Conservation (phyloP, 2,797 vertebrate species). For the Vespertilio murinus region DNA sequence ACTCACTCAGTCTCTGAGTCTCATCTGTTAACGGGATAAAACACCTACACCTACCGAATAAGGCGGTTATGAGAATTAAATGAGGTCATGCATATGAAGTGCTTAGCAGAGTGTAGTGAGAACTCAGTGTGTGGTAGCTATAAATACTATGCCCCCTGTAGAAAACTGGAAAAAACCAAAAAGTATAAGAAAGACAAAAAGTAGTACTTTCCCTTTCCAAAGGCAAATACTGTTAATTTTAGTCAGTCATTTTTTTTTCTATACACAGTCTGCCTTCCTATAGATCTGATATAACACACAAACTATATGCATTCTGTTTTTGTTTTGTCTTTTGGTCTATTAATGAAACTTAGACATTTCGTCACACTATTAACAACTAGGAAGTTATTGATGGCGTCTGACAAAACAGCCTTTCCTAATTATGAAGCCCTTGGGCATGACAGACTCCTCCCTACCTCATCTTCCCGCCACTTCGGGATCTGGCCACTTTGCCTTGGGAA, state of each 20-base stretch:
- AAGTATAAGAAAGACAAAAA: neutral
- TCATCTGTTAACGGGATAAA: conserved; percentile 18
- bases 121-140: neutral
- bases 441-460: neutral
- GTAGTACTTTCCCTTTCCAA: neutral
- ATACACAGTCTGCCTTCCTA: neutral
- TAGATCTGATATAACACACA: neutral
- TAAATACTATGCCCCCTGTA: neutral
- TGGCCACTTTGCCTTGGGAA: neutral
- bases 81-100: neutral
- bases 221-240: neutral
- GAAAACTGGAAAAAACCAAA: conserved; percentile 3
- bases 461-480: neutral
- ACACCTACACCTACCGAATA: neutral
- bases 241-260: neutral
- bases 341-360: neutral
- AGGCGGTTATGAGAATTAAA: neutral
- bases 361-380: neutral
- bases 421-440: neutral
- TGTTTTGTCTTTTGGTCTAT: neutral
- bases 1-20: conserved; percentile 2
- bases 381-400: neutral
- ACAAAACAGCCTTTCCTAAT: neutral
- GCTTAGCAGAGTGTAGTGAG: neutral
- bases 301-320: neutral